Percentiles rank a stretch among this genome's conserved stretches.
phyloP scores from a whole-genome alignment of 2,113 vertebrate genomes.

The Xyrauchen texanus region DNA sequence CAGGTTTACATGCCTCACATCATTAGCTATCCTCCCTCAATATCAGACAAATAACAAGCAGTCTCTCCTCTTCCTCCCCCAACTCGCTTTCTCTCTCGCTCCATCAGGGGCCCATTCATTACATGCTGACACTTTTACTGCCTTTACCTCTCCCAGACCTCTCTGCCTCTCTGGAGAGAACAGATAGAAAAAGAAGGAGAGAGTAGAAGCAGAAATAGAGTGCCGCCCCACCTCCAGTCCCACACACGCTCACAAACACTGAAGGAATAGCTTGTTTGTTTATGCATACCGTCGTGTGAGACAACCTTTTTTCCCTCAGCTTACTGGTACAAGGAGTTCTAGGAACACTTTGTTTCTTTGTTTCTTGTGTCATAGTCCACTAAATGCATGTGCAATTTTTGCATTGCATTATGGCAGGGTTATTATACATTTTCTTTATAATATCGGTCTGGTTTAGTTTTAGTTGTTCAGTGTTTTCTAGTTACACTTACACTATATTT shows the following conservation, averaged over 20 bases:
- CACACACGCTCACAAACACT: conserved; percentile 18
- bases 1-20: conserved; percentile 71
- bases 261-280: conserved; percentile 24
- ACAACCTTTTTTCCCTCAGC: conserved; percentile 2
- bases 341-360: conserved; percentile 31
- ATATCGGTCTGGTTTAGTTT: no score
- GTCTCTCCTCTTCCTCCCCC: conserved; percentile 35
- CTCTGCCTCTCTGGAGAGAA: conserved; percentile 41
- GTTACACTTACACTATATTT: no score
- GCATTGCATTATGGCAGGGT: conserved; percentile 29
- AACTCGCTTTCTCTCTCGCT: conserved; percentile 47
- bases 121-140: conserved; percentile 77
- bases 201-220: conserved; percentile 37
- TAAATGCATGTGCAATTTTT: background rate
- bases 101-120: conserved; percentile 70
- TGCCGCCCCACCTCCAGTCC: conserved; percentile 4
- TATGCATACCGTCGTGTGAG: conserved; percentile 6
- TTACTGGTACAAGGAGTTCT: background rate
- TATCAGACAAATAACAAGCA: conserved; percentile 72
- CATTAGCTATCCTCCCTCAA: conserved; percentile 76
- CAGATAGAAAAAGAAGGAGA: conserved; percentile 31
- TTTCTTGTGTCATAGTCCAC: background rate
- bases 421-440: no score
- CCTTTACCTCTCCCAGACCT: conserved; percentile 49
- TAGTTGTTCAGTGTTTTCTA: no score